A percentile compares a stretch with the other conserved stretches of the same genome.
Conservation (phyloP, 1,140 invertebrate species). For the Euura saliciscinereae region DNA sequence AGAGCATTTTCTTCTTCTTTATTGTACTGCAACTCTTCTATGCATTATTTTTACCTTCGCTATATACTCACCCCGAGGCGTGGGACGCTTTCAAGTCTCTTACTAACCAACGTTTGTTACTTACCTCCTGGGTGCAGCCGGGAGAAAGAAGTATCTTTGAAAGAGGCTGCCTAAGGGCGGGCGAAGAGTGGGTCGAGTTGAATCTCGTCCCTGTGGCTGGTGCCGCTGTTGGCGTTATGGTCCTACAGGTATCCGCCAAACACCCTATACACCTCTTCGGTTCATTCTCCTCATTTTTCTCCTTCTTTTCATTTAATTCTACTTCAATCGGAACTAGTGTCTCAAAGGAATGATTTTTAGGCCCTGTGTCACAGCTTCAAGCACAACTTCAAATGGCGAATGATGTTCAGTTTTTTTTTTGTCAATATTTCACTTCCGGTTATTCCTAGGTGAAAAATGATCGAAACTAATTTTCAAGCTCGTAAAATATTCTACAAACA, state of each 20-base stretch:
- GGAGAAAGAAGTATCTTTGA: constrained; percentile 91
- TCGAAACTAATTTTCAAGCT: too few relatives aligned
- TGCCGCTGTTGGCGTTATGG: constrained; percentile 79
- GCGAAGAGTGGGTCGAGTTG: constrained; percentile 92
- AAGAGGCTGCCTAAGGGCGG: constrained; percentile 89
- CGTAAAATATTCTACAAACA: too few relatives aligned
- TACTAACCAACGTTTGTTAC: constrained; percentile 11
- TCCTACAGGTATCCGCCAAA: constrained; percentile 75
- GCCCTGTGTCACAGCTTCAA: too few relatives aligned
- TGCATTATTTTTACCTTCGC: too few relatives aligned
- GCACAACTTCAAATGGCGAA: too few relatives aligned
- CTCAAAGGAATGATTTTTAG: too few relatives aligned
- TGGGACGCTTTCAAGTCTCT: background rate
- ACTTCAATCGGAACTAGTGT: background rate
- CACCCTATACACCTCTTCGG: background rate
- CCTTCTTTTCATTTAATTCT: constrained; percentile 1
- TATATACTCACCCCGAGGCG: too few relatives aligned
- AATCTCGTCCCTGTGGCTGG: constrained; percentile 89
- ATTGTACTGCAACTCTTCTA: too few relatives aligned
- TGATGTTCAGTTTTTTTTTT: too few relatives aligned
- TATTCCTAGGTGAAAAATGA: too few relatives aligned
- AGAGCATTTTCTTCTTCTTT: too few relatives aligned
- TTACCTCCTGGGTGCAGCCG: constrained; percentile 60
- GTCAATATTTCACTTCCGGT: too few relatives aligned
- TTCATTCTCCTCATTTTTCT: background rate